Percentiles rank a stretch among this genome's conserved stretches.
Conservation (phyloP, 2,113 vertebrate genomes). For the Cyphomyrus discorhynchus region DNA sequence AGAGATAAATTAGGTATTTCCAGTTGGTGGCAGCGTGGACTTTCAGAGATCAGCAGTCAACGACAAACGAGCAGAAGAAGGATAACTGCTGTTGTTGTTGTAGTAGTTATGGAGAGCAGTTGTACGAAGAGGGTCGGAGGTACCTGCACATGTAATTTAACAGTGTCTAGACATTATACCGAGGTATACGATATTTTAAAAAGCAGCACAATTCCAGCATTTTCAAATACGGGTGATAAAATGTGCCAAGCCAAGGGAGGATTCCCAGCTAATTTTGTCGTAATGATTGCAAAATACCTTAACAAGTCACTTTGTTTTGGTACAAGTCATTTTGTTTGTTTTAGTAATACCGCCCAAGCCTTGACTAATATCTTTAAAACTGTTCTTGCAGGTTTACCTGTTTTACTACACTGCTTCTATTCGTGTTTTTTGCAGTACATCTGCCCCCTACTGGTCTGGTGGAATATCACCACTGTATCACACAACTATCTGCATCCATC, state of each 20-base stretch:
- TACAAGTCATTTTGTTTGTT: not conserved
- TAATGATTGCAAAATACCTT: not conserved
- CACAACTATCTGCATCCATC: not conserved
- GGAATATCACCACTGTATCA: not conserved
- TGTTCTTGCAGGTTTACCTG: not conserved
- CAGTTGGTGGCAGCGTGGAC: not conserved
- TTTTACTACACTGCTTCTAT: not conserved
- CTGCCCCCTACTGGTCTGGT: not conserved
- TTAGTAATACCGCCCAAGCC: not conserved
- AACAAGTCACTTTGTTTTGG: not conserved
- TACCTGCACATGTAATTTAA: too few species aligned
- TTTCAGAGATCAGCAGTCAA: not conserved
- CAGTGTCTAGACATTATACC: too few species aligned
- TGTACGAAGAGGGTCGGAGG: not conserved
- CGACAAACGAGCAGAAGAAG: not conserved
- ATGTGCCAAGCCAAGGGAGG: not conserved
- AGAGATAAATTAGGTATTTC: not conserved
- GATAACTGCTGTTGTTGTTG: not conserved
- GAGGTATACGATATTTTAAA: not conserved
- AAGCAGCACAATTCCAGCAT: not conserved
- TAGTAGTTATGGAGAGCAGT: not conserved
- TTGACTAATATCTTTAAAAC: not conserved
- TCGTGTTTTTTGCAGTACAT: not conserved
- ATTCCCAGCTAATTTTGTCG: not conserved
- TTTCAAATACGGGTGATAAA: not conserved